Evolutionary conservation across 2,888 invertebrate species (phyloP).

Genomic region (Macrosoma leucophasiata): DNA sequence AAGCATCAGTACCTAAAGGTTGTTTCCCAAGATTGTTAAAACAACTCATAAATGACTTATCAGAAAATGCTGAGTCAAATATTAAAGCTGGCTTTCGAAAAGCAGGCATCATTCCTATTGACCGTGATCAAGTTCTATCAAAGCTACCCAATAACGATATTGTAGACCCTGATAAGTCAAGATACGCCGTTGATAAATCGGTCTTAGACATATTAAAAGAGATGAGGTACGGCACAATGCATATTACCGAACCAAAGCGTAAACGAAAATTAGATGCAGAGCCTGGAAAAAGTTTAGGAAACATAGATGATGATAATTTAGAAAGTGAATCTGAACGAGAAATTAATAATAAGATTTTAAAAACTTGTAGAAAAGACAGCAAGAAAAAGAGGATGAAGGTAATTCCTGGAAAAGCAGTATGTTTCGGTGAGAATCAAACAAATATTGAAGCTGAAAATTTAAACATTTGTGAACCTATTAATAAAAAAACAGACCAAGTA

Average conservation of each 20-base stretch:
- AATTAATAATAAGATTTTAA: slow-evolving; percentile 1
- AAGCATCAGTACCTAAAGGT: slow-evolving; percentile 21
- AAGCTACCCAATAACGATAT: slow-evolving; percentile 10
- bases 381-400: slow-evolving; percentile 1
- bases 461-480: background rate
- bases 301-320: slow-evolving; percentile 4
- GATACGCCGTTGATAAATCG: slow-evolving; percentile 12
- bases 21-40: slow-evolving; percentile 25
- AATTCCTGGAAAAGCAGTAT: slow-evolving; percentile 4
- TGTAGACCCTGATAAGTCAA: slow-evolving; percentile 8
- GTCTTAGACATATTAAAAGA: slow-evolving; percentile 13
- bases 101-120: slow-evolving; percentile 19
- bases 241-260: slow-evolving; percentile 16
- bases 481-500: background rate
- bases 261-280: slow-evolving; percentile 17
- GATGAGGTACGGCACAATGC: slow-evolving; percentile 12
- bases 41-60: slow-evolving; percentile 16
- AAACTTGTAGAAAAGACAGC: slow-evolving; percentile 2
- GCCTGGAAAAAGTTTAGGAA: background rate
- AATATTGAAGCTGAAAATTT: slow-evolving; percentile 5
- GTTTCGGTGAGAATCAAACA: background rate
- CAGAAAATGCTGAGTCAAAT: slow-evolving; percentile 15
- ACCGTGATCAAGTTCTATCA: slow-evolving; percentile 14
- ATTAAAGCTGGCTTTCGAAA: slow-evolving; percentile 22
- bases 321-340: too few species aligned